Evolutionary conservation across 2,888 invertebrate species (phyloP), one percentile per base, ranked within the genome.

Genomic region (Lumbricus terrestris): DNA sequence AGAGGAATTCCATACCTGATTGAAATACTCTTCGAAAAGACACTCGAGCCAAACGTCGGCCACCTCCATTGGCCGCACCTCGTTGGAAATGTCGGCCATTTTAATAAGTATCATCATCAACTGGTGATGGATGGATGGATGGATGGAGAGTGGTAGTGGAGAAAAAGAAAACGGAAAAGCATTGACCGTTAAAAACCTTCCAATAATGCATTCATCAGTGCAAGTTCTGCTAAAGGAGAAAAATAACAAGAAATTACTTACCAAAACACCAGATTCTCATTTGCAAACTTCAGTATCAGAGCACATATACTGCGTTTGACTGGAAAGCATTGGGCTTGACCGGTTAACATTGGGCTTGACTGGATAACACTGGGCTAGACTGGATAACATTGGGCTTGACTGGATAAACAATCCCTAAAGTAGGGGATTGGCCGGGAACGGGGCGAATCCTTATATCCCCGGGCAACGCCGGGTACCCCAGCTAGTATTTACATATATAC

Each of bases 11-110:
- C 34, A n/a, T 54, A 94, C 94, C 94, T 94, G 94, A 90, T 93
- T 93, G 92, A 94, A 94, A 92, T 94, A 95, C 93, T 96, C 96
- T 93, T 96, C 96, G 82, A 97, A 95, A 88, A 97, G 95, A 91
- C 97, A 96, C 94, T 97, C 97, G 91, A 97, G 95, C 97, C 97
- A 97, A 0, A 97, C 97, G 92, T 97, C 97, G 6, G 97, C 97
- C 16, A 97, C 97, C 93, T 97, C 97, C 96, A 97, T 96, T 34
- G 97, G 97, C 90, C 97, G 95, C 0, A 97, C 97, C 95, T 97
- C 97, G 94, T 97, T 97, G 91, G 97, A 97, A 93, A 97, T 97
- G 95, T 97, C 97, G 33, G 97, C 97, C 91, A 97, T 97, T 95
- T 97, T 97, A 93, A 97, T 97, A 92, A 97, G 35, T 35, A 90